Percentiles rank a stretch among this genome's conserved stretches.
Conservation (phyloP, 2,797 vertebrate genomes). For the Anguilla megastoma region DNA sequence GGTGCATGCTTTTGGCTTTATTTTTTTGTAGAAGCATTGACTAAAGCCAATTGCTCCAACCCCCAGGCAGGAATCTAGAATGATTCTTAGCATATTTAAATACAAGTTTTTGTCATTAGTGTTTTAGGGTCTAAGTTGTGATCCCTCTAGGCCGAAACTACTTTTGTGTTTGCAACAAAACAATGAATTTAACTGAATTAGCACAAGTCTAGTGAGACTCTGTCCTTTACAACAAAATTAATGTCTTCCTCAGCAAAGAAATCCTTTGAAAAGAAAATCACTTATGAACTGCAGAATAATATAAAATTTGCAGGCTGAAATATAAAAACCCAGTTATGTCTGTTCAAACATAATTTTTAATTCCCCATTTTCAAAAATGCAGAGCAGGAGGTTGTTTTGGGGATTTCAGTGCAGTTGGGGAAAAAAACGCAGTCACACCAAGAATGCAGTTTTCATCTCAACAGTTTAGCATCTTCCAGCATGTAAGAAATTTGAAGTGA, state of each 20-base stretch:
- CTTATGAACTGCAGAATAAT: neutral
- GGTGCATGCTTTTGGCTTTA: conserved; percentile 73
- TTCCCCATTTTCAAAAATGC: too few relatives aligned
- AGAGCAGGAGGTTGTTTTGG: too few relatives aligned
- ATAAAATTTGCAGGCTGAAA: neutral
- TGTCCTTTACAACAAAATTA: neutral
- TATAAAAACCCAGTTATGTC: too few relatives aligned
- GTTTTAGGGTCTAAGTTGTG: neutral
- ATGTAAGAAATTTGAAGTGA: too few relatives aligned
- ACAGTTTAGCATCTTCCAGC: too few relatives aligned
- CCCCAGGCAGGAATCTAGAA: conserved; percentile 70
- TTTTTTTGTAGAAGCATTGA: conserved; percentile 70
- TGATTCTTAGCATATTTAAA: neutral
- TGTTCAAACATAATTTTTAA: too few relatives aligned
- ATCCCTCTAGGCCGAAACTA: neutral
- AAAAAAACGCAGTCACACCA: too few relatives aligned
- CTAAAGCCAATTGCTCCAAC: conserved; percentile 69
- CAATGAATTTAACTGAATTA: neutral
- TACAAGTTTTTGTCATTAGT: neutral
- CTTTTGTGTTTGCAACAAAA: neutral
- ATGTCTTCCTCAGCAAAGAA: neutral
- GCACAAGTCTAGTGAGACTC: neutral
- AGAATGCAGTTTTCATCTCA: too few relatives aligned
- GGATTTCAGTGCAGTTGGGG: too few relatives aligned
- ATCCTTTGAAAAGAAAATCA: neutral